Percentiles rank a stretch among this genome's conserved stretches.
These are phyloP conservation scores for Ginglymostoma cirratum DNA, from an alignment of 2,113 vertebrate genomes.

Conservation along the genomic window DNA sequence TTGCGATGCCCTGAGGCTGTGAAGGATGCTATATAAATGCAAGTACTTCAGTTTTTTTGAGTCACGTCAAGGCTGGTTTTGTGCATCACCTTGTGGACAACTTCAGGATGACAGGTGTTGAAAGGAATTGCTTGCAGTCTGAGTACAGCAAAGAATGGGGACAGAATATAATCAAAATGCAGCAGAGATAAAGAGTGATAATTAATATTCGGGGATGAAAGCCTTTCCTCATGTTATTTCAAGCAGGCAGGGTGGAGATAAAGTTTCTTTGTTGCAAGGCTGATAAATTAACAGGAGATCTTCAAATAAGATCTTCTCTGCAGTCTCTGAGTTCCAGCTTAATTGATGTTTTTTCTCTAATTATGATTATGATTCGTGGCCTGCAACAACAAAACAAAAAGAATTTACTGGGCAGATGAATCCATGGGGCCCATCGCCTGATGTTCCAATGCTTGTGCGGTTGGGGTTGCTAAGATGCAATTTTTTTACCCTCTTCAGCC, in stretches of 20 bases:
- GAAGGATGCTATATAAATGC: background rate
- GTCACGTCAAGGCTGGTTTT: background rate
- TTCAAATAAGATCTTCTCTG: background rate
- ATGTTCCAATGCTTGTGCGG: no score
- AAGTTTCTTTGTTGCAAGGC: background rate
- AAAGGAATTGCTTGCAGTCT: background rate
- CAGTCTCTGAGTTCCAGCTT: background rate
- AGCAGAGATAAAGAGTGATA: background rate
- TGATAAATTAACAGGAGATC: background rate
- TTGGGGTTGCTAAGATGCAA: background rate
- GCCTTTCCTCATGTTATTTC: background rate
- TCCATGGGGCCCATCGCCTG: no score
- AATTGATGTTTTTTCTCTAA: background rate
- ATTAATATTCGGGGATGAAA: background rate
- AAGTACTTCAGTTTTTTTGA: background rate
- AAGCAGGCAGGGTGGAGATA: background rate
- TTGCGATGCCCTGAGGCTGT: background rate
- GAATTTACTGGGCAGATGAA: background rate
- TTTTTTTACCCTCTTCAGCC: background rate
- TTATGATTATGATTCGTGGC: background rate
- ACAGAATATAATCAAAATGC: background rate
- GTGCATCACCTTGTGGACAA: conserved; percentile 10
- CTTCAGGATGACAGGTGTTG: background rate
- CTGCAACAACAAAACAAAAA: background rate
- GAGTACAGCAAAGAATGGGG: background rate